Percentiles rank a stretch among this genome's conserved stretches.
Conservation (phyloP, 35 echinoderm and acorn worm species). For the Eucidaris tribuloides region DNA sequence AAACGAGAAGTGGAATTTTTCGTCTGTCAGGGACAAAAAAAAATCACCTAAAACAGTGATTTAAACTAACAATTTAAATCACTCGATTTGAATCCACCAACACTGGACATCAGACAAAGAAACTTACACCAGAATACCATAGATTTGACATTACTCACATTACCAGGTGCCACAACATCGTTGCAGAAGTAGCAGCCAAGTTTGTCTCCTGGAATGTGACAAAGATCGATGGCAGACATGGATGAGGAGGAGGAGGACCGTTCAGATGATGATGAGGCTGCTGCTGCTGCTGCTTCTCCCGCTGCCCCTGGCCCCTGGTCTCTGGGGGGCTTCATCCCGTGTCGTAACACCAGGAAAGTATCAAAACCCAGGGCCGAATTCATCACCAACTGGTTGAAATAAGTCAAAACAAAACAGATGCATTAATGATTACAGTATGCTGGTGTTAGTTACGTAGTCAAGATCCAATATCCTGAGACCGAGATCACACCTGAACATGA, state of each 20-base stretch:
- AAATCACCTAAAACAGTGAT: too few relatives aligned
- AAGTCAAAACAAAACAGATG: neutral
- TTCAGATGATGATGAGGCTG: neutral
- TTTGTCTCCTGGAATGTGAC: conserved; percentile 66
- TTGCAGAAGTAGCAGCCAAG: conserved; percentile 99
- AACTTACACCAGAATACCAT: too few relatives aligned
- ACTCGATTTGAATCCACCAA: too few relatives aligned
- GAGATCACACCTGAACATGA: too few relatives aligned
- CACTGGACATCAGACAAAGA: too few relatives aligned
- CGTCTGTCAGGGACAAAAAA: too few relatives aligned
- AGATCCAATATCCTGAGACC: neutral
- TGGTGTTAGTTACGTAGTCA: too few relatives aligned
- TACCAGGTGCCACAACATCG: conserved; percentile 94
- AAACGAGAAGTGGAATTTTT: too few relatives aligned
- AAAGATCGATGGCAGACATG: neutral
- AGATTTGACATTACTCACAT: conserved; percentile 59
- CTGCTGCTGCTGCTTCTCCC: neutral
- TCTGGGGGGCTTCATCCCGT: conserved; percentile 73
- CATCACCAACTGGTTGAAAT: conserved; percentile 71
- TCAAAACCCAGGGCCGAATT: conserved; percentile 98
- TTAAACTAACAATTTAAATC: too few relatives aligned
- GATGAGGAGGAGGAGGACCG: neutral
- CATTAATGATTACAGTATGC: neutral
- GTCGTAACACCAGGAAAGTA: conserved; percentile 88
- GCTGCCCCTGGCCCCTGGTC: neutral